Base-by-base conservation (phyloP, 2,888 invertebrate genomes). In the Parnassius smintheus region DNA sequence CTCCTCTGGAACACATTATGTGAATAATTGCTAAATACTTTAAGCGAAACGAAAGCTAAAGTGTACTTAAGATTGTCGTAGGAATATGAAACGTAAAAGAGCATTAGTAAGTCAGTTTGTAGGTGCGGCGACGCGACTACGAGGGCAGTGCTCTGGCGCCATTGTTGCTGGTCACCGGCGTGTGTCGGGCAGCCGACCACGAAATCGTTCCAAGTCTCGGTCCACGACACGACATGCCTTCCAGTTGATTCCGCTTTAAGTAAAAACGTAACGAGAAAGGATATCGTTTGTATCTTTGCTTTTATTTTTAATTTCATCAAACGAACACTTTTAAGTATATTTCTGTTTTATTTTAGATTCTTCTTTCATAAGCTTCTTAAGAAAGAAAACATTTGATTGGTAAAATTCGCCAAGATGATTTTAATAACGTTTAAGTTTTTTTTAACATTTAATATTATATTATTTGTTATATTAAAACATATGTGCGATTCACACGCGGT, bases 81-180 rank as follows among this genome's bases (percentile, higher is more conserved):
- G 72, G 74, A 79, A 80, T 59, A 64, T 80, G 80, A 83, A 84
- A 85, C 83, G 83, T 83, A 80, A 78, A 81, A 77, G 85, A 83
- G 84, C 84, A 86, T 84, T 82, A 79, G 70, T 74, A 72, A 74
- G 75, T 77, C 75, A 71, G 76, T 75, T 70, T 69, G 74, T 70
- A 74, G 77, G 76, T 72, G 71, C 76, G 76, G 76, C 74, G 77
- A 76, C 60, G 67, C 64, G 65, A 55, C 55, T 66, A 68, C 69
- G 81, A 80, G 86, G 85, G 82, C 85, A 85, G 74, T 82, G 86
- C 84, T 82, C 83, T 73, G 80, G 70, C 72, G 56, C 77, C 81
- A 88, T 91, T 91, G 91, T 91, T 79, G 82, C 72, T 78, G 81
- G 69, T 72, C 89, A 90, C 75, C 84, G 87, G 86, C 80, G 86